These are phyloP conservation scores for Trichomycterus rosablanca DNA, from an alignment of 2,113 vertebrate genomes.

Conservation along the genomic window DNA sequence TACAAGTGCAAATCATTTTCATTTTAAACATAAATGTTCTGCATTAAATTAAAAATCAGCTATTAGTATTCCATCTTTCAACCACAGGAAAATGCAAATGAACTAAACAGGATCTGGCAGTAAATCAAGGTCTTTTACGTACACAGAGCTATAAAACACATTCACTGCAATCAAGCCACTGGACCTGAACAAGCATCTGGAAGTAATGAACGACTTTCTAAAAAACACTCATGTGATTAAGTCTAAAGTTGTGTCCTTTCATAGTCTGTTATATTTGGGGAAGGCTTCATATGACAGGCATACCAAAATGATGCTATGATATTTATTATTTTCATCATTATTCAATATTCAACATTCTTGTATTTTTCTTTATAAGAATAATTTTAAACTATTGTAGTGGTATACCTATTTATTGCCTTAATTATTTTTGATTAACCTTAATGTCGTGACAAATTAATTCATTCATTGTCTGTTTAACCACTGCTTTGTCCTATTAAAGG, in stretches of 20 bases:
- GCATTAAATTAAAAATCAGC: constrained; percentile 3
- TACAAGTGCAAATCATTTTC: too few species aligned
- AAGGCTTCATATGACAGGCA: neutral
- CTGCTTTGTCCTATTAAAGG: too few species aligned
- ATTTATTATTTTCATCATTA: too few species aligned
- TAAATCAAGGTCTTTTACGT: constrained; percentile 30
- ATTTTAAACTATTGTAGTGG: too few species aligned
- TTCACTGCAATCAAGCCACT: constrained; percentile 19
- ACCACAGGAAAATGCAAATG: constrained; percentile 33
- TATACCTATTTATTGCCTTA: too few species aligned
- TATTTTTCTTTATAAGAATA: too few species aligned
- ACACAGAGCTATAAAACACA: constrained; percentile 23
- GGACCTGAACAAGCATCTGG: constrained; percentile 25
- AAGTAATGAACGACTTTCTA: constrained; percentile 13
- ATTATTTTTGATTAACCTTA: too few species aligned
- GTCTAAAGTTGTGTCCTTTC: too few species aligned
- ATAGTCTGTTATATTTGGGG: neutral
- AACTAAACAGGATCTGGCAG: constrained; percentile 15
- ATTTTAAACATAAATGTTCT: constrained; percentile 22
- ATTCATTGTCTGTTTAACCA: too few species aligned
- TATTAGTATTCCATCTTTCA: constrained; percentile 21
- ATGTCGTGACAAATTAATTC: too few species aligned
- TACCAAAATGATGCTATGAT: too few species aligned
- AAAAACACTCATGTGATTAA: constrained; percentile 10
- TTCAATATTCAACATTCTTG: too few species aligned